Evolutionary conservation across 2,797 vertebrate species (phyloP).

Genomic region (Morelia viridis): DNA sequence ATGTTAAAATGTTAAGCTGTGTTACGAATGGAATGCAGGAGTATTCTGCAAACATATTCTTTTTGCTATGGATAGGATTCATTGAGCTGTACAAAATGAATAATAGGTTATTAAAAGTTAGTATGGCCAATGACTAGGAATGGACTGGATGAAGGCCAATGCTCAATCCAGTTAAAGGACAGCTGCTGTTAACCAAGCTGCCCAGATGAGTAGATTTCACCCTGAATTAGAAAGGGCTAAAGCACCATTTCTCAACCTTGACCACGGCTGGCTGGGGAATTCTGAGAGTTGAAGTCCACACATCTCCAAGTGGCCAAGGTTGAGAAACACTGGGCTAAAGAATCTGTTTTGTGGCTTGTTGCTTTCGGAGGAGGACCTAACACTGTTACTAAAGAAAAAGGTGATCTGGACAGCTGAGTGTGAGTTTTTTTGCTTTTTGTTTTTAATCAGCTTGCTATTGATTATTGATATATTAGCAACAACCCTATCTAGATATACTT

Average conservation of each 20-base stretch:
- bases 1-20: background rate
- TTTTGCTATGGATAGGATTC: background rate
- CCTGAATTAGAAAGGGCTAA: background rate
- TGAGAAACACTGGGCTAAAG: too few relatives aligned
- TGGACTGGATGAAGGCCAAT: background rate
- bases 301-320: too few relatives aligned
- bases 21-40: background rate
- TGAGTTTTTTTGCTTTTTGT: background rate
- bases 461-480: background rate
- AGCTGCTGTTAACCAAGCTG: background rate
- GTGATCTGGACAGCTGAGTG: background rate
- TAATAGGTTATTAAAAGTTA: background rate
- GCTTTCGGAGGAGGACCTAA: background rate
- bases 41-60: background rate
- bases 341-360: background rate
- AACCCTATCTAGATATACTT: background rate
- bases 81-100: background rate
- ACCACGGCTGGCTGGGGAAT: too few relatives aligned
- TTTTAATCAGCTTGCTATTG: background rate
- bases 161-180: background rate
- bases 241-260: too few relatives aligned
- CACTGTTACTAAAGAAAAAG: background rate
- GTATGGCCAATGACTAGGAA: background rate
- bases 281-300: too few relatives aligned
- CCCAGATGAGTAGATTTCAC: background rate